Evolutionary conservation across 2,113 vertebrate genomes (phyloP).

Genomic region (Calyptomena viridis): DNA sequence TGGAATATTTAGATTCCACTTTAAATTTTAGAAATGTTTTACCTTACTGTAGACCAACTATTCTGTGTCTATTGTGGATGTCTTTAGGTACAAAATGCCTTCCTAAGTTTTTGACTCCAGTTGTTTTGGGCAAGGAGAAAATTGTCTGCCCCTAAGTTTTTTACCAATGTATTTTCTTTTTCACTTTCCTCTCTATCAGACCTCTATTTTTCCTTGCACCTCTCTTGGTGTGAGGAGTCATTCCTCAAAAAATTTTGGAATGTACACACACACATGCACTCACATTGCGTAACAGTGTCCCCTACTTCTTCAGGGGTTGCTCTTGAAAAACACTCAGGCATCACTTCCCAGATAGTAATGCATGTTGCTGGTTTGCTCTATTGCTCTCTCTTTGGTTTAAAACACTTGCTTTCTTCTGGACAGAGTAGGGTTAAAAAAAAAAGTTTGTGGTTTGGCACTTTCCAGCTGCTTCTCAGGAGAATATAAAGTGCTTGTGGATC

Average conservation of each 20-base stretch:
- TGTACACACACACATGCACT: neutral
- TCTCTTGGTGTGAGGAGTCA: neutral
- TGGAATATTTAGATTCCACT: neutral
- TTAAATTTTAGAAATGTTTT: neutral
- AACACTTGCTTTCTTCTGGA: constrained; percentile 39
- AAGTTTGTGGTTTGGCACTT: constrained; percentile 70
- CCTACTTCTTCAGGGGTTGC: neutral
- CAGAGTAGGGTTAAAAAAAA: constrained; percentile 64
- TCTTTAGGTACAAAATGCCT: neutral
- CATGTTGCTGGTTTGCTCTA: neutral
- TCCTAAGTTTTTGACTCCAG: neutral
- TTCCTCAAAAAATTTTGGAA: neutral
- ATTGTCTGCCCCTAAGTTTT: neutral
- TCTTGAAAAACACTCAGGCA: neutral
- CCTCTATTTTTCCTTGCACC: neutral
- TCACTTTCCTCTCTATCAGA: neutral
- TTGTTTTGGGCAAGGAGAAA: neutral
- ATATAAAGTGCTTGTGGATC: constrained; percentile 74
- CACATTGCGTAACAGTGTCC: neutral
- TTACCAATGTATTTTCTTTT: neutral
- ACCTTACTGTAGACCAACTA: neutral
- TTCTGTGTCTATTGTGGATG: neutral
- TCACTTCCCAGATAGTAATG: neutral
- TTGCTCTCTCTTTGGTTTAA: neutral
- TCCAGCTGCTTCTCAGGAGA: constrained; percentile 69